phyloP scores from a whole-genome alignment of 2,888 invertebrate genomes.

The Busseola fusca region DNA sequence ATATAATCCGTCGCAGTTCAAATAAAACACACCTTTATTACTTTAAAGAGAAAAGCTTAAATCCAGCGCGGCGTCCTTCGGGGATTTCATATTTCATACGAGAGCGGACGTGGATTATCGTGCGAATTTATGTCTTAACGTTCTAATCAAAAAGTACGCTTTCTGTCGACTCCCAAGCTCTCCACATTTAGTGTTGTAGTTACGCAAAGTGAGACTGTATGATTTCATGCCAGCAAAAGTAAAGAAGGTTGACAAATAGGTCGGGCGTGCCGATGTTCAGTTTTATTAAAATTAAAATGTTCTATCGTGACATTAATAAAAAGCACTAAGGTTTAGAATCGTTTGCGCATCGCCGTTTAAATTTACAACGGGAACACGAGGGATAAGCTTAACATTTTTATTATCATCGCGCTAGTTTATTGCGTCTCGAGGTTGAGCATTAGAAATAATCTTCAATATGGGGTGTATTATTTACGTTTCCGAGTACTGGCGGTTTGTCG shows the following conservation, averaged over 20 bases:
- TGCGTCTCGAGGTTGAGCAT: constrained; percentile 83
- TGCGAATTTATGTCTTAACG: constrained; percentile 85
- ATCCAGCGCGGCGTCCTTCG: constrained; percentile 80
- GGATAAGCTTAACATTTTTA: constrained; percentile 86
- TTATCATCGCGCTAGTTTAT: constrained; percentile 86
- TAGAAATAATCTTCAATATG: constrained; percentile 83
- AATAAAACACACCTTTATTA: constrained; percentile 89
- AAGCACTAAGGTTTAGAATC: constrained; percentile 81
- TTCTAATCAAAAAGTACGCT: constrained; percentile 82
- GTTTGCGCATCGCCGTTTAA: constrained; percentile 73
- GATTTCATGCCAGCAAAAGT: constrained; percentile 88
- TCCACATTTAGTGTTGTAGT: constrained; percentile 75
- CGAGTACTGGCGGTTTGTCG: constrained; percentile 66
- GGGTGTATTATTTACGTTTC: constrained; percentile 75
- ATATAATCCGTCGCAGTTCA: constrained; percentile 85
- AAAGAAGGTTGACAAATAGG: constrained; percentile 89
- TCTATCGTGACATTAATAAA: constrained; percentile 85
- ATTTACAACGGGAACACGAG: constrained; percentile 82
- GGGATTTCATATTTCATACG: constrained; percentile 84
- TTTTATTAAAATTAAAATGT: constrained; percentile 89
- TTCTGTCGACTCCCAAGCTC: constrained; percentile 72
- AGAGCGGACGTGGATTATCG: constrained; percentile 79
- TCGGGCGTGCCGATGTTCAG: constrained; percentile 87
- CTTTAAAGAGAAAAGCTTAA: constrained; percentile 87
- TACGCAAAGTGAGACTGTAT: constrained; percentile 84